Base-by-base conservation (phyloP, 2,113 vertebrate species). In the Triplophysa tibetana region DNA sequence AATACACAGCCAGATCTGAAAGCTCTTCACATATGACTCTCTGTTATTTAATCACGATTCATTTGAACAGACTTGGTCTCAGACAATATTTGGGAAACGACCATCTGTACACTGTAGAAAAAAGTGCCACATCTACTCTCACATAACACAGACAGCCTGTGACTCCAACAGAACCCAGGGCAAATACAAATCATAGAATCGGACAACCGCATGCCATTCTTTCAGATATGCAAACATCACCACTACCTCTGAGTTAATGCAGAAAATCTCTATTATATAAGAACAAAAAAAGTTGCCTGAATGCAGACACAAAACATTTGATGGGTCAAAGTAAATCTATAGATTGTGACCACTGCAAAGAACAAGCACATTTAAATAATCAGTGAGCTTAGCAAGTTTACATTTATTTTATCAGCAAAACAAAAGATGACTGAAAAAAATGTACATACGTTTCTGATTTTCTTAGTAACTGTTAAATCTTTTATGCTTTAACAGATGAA, bases 171-270 rank as follows among this genome's bases (percentile, higher is more conserved):
- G 8, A 63, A 75, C 38, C 58, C 17, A 19, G 21, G 16, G 38
- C 72, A 75, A 75, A 75, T 75, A 75, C 41, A 63, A 62, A 58
- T 19, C 23, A 11, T n/a, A 45, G 19, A 75, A 75, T 26, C 23
- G 10, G 38, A 62, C 58, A 45, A 48, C 21, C 38, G 8, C 77
- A 69, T 61, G 29, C 17, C 67, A 48, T 61, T 75, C 73, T n/a
- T 69, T 45, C 21, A 29, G 23, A 61, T 62, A 6, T 52, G 26
- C 14, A 68, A 77, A 70, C 26, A 7, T 29, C 26, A 19, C 41
- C 62, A 45, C 48, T 60, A 10, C 26, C 56, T 61, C 56, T 63
- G 70, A 68, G 21, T 17, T 14, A 61, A 21, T 21, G 43, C 17
- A 58, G 4, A 48, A 45, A 70, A 68, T n/a, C 21, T 1, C 12